Evolutionary conservation across 2,797 vertebrate species (phyloP), one percentile per base, ranked within the genome.

Genomic region (Forpus xanthops): DNA sequence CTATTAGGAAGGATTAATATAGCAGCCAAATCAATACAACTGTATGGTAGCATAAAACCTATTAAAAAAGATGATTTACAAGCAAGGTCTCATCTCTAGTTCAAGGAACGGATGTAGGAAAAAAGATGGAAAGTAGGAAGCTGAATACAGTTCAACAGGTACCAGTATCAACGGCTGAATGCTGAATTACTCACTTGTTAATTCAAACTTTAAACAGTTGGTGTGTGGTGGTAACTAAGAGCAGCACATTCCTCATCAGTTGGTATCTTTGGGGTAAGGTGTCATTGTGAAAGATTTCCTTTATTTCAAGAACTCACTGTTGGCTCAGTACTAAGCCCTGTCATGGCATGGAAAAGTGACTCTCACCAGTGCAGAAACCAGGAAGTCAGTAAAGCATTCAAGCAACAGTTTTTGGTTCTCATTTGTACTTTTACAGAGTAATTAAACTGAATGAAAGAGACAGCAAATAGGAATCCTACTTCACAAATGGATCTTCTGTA

Each of bases 1-100:
- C 79, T 70, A 27, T 77, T 94, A 87, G 65, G 78, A 93, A 86
- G 50, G 79, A 95, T 89, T 87, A 92, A 92, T 95, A 87, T 70
- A 92, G 82, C 75, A 85, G 71, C 64, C 68, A 80, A 89, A 91
- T 94, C 76, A 91, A 72, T 80, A 81, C n/a, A 53, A 87, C 8
- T 66, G n/a, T 27, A 52, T 39, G 67, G 80, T 23, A 67, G 56
- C 82, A 85, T 75, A 77, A 85, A 83, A 87, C 41, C 52, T 56
- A 64, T 50, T 0, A 2, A 45, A 62, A 82, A 49, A 81, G 75
- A 61, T 65, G 76, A 55, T 55, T 24, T 68, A 76, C 37, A 56
- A 53, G 45, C 33, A 53, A 75, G 56, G 58, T 61, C 70, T 91
- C 67, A 77, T 71, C 84, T 93, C 44, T 77, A 53, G 68, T 83